Evolutionary conservation across 2,797 vertebrate genomes (phyloP).

Genomic region (Semotilus atromaculatus): DNA sequence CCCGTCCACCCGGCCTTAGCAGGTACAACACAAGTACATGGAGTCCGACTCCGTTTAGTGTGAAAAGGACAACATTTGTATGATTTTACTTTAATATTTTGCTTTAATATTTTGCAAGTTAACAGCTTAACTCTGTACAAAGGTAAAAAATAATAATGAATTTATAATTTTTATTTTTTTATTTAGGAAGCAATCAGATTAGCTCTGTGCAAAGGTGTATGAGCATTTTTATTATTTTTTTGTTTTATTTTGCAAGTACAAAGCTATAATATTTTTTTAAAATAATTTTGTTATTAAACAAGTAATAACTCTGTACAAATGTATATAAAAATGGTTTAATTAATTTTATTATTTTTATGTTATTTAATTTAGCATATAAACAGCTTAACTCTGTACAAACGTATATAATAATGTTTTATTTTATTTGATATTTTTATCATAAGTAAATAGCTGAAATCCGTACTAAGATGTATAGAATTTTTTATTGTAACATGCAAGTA

Average conservation of each 20-base stretch:
- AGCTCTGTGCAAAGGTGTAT: neutral
- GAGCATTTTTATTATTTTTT: neutral
- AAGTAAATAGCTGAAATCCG: no score
- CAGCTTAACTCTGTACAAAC: neutral
- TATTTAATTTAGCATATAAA: neutral
- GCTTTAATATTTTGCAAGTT: neutral
- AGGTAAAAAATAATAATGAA: no score
- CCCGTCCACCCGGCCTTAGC: constrained; percentile 93
- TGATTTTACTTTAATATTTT: no score
- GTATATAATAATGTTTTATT: neutral
- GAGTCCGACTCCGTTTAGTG: neutral
- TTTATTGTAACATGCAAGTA: neutral
- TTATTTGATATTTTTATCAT: no score
- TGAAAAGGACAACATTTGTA: neutral
- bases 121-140: neutral
- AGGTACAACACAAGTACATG: constrained; percentile 74
- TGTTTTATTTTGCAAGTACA: no score
- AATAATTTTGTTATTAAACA: neutral
- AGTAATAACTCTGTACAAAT: neutral
- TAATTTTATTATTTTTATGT: neutral
- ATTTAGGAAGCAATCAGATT: neutral
- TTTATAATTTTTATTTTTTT: no score
- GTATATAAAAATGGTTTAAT: no score
- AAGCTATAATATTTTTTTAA: no score
- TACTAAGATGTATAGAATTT: neutral